Evolutionary conservation across 37 sponge, comb jelly and placozoan genomes (phyloP), one percentile per base, ranked within the genome.

Genomic region (Cliona cf. orientalis): DNA sequence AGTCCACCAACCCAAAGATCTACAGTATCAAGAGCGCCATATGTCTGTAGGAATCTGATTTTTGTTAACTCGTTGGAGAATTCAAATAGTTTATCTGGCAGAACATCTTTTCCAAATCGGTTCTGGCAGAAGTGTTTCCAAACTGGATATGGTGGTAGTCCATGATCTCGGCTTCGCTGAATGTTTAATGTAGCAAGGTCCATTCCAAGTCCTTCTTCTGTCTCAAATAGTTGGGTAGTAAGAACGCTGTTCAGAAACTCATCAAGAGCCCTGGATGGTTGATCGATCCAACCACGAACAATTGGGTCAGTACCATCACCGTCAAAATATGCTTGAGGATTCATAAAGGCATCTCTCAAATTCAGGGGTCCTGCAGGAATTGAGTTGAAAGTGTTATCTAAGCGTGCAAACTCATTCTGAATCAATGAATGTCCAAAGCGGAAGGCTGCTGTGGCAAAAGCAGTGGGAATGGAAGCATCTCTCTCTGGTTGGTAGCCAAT

Each of bases 161-260:
- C 96, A 70, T 92, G 90, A 61, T 95, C 96, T n/a, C 96, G 82
- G 1, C 94, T 87, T 44, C 96, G 63, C 69, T 95, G 96, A 22
- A 95, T 84, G 58, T 91, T 95, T 42, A 89, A 55, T 0, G 96
- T 66, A 25, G 86, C 83, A 6, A 95, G 36, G 39, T 67, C 68
- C n/a, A n/a, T n/a, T n/a, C n/a, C n/a, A n/a, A n/a, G n/a, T n/a
- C n/a, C n/a, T n/a, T n/a, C n/a, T n/a, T n/a, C n/a, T n/a, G n/a
- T n/a, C n/a, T n/a, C 59, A 76, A 94, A 94, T 19, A 94, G 68
- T 26, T 77, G 46, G 75, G 67, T 87, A 0, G 88, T 91, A 21
- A 94, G 58, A 58, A 59, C 53, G 5, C 14, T 14, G 59, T 40
- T 90, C 23, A 91, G 3, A 69, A 80, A 91, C 46, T 86, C 87